Conservation (phyloP, 2,888 invertebrate genomes). For the Rotaria socialis region DNA sequence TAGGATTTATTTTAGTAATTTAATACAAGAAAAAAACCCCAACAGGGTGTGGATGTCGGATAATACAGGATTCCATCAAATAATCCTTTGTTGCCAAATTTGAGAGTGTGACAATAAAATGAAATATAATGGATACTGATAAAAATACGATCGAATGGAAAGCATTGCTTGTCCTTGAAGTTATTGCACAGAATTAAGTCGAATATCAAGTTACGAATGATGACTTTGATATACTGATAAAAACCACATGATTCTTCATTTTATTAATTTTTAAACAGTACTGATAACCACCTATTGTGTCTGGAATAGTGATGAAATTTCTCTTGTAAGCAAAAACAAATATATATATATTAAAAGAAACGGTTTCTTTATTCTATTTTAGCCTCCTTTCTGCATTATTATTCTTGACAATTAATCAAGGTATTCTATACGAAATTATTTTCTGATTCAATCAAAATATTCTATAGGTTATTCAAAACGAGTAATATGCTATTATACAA, state of each 20-base stretch:
- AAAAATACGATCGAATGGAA: too few relatives aligned
- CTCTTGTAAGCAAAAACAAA: background rate
- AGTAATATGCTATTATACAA: constrained; percentile 66
- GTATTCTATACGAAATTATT: background rate
- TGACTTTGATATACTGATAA: background rate
- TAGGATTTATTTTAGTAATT: background rate
- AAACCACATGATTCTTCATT: background rate
- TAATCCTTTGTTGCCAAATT: too few relatives aligned
- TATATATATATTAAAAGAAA: background rate
- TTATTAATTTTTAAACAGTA: background rate
- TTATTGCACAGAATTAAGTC: background rate
- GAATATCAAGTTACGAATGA: background rate
- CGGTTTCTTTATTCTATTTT: background rate
- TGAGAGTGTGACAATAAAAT: too few relatives aligned
- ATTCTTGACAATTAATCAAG: background rate
- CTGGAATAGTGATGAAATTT: background rate
- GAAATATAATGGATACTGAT: too few relatives aligned
- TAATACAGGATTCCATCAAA: too few relatives aligned
- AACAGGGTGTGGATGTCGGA: too few relatives aligned
- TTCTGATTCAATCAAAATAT: background rate
- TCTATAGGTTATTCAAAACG: background rate
- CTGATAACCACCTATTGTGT: background rate
- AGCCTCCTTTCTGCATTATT: background rate
- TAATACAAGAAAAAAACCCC: background rate
- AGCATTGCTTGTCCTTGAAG: too few relatives aligned